Evolutionary conservation across 2,797 vertebrate genomes (phyloP).

Genomic region (Ctenopoma kingsleyae): DNA sequence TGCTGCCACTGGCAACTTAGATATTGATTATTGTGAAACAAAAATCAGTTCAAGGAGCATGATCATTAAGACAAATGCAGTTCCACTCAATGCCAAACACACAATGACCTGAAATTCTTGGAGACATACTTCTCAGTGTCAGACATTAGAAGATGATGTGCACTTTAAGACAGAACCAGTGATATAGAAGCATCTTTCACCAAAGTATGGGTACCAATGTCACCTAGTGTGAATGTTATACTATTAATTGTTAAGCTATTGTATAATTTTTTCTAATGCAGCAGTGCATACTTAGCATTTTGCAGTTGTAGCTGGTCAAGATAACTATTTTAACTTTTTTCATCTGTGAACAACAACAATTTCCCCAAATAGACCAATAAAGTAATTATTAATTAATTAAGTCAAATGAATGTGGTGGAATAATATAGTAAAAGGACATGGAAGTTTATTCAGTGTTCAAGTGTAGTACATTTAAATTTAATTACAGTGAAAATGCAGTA

Average conservation of each 20-base stretch:
- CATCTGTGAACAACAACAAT: neutral
- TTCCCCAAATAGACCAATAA: no score
- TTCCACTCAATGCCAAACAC: conserved; percentile 77
- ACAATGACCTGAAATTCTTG: conserved; percentile 62
- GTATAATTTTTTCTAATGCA: no score
- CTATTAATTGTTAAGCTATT: no score
- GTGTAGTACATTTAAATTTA: neutral
- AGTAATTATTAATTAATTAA: neutral
- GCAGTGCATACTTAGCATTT: no score
- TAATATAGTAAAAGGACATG: neutral
- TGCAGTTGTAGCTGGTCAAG: neutral
- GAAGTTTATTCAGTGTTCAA: neutral
- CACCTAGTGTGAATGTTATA: no score
- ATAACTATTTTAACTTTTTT: neutral
- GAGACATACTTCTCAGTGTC: conserved; percentile 44
- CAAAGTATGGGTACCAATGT: no score
- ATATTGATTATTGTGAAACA: conserved; percentile 87
- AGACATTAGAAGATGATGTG: conserved; percentile 33
- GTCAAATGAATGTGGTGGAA: neutral
- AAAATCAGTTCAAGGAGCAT: conserved; percentile 84
- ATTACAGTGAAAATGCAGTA: neutral
- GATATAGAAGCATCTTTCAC: no score
- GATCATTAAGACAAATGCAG: conserved; percentile 86
- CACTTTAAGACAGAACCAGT: neutral
- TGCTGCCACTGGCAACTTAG: conserved; percentile 83